These are phyloP conservation scores for Drosophila setosimentum DNA, from an alignment of 2,888 invertebrate genomes.

Conservation along the genomic window DNA sequence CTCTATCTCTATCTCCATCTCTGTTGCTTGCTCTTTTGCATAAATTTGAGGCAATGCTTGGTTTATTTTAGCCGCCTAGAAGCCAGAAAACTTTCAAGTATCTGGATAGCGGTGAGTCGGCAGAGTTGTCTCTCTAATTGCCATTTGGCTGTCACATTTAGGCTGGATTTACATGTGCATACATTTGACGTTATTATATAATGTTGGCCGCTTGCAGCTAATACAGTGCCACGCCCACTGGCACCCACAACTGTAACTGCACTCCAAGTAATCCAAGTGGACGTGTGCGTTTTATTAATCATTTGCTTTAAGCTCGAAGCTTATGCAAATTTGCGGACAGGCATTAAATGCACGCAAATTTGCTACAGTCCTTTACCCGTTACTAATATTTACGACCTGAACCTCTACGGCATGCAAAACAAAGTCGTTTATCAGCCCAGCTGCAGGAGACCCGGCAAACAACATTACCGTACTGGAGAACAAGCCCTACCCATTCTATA, in stretches of 20 bases:
- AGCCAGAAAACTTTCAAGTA: constrained; percentile 48
- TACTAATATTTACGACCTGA: constrained; percentile 42
- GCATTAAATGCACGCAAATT: constrained; percentile 68
- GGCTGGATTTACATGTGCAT: constrained; percentile 74
- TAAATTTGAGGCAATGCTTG: constrained; percentile 19
- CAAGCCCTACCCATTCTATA: not conserved
- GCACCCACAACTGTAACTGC: constrained; percentile 26
- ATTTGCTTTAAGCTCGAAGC: constrained; percentile 51
- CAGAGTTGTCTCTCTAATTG: constrained; percentile 64
- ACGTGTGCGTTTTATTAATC: constrained; percentile 71
- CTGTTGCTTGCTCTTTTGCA: constrained; percentile 3
- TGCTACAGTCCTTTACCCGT: constrained; percentile 1
- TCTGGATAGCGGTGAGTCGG: constrained; percentile 44
- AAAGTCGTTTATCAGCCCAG: constrained; percentile 36
- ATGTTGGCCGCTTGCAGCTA: constrained; percentile 51
- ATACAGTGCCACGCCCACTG: constrained; percentile 24
- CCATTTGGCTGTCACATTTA: constrained; percentile 77
- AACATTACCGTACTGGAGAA: not conserved
- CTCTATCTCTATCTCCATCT: not conserved
- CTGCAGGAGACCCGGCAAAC: constrained; percentile 10
- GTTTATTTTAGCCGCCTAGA: constrained; percentile 13
- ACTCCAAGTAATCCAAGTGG: constrained; percentile 36
- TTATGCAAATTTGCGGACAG: constrained; percentile 65
- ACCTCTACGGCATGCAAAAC: constrained; percentile 22
- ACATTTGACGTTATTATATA: constrained; percentile 64